Evolutionary conservation across 2,113 vertebrate species (phyloP), one percentile per base, ranked within the genome.

Genomic region (Lycaon pictus): DNA sequence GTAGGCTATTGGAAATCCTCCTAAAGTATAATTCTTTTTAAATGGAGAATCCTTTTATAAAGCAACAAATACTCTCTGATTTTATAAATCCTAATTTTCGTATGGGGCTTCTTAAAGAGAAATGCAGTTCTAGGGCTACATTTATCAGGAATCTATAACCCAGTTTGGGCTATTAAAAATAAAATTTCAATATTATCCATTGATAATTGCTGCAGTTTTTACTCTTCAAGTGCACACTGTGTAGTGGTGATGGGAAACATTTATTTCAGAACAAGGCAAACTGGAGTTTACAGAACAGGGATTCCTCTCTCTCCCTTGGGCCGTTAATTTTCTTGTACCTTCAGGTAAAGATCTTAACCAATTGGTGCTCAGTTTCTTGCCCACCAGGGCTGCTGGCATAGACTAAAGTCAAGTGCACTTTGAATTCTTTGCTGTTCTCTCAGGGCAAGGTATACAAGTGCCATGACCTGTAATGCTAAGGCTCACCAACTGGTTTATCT

Each of bases 51-150:
- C 63, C 10, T 92, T 98, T 90, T 72, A 81, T 92, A 92, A 95
- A 96, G 67, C 56, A 55, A 86, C 29, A 56, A 58, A 43, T 12
- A 6, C 51, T 77, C 48, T 93, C 85, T 86, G 89, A 62, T 85
- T 96, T 95, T 92, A 67, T 88, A 93, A 93, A 79, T 83, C 83
- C 80, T 93, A 56, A 62, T 92, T 72, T 96, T 96, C 88, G 29
- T 86, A 51, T n/a, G 71, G 20, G 16, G 72, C 93, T 86, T 56
- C 89, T 96, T 95, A 93, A 93, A 88, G 56, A 9, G 23, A 82
- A 90, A 82, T 89, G 62, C 12, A 92, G 55, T 60, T 29, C 20
- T 32, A 62, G 60, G 55, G 29, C 43, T 37, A 43, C n/a, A 32
- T 81, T 81, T 89, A 29, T 35, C 69, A 48, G 35, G 32, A 16